A percentile compares a stretch with the other conserved stretches of the same genome.
phyloP scores from a whole-genome alignment of 2,797 vertebrate genomes.

The Trichosurus vulpecula region DNA sequence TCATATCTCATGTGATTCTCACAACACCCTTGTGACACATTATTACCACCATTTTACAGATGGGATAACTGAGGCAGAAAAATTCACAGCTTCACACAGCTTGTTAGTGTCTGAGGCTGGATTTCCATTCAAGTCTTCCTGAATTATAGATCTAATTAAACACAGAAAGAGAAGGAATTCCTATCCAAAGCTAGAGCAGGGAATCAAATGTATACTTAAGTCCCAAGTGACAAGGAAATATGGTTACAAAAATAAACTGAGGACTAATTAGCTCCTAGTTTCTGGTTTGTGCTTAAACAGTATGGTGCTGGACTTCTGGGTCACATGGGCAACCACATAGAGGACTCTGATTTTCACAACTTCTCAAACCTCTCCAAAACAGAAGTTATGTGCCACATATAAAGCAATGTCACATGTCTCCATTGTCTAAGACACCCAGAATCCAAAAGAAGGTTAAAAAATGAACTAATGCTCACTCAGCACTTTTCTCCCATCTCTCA shows the following conservation, averaged over 20 bases:
- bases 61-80: background rate
- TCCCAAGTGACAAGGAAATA: background rate
- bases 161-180: background rate
- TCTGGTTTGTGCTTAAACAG: background rate
- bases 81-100: background rate
- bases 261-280: background rate
- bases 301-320: background rate
- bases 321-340: no score
- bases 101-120: background rate
- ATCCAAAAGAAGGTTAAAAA: background rate
- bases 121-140: background rate
- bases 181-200: background rate
- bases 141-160: background rate
- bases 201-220: background rate
- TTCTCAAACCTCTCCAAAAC: background rate
- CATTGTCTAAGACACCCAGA: background rate
- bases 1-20: background rate
- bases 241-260: background rate
- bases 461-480: no score
- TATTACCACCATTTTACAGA: background rate
- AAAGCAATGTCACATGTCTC: background rate
- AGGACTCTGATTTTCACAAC: no score
- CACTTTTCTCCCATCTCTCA: no score
- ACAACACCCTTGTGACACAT: background rate
- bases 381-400: background rate